A percentile compares a stretch with the other conserved stretches of the same genome.
These are phyloP conservation scores for Anthopleura sola DNA, from an alignment of 64 coral and sea anemone species.

Conservation along the genomic window DNA sequence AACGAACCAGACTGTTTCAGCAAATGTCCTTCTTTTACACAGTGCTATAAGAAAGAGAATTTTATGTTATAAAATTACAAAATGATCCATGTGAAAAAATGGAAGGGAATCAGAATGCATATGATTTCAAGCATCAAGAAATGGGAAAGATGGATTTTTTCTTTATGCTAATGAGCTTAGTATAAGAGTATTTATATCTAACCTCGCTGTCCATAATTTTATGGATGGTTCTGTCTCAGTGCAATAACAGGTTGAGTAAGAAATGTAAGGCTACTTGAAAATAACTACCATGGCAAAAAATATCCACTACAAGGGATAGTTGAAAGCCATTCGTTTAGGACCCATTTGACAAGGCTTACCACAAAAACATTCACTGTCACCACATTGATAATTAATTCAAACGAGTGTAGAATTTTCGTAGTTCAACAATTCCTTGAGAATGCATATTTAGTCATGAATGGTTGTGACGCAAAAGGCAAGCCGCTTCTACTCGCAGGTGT, in stretches of 20 bases:
- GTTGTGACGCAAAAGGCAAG: background rate
- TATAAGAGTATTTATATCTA: background rate
- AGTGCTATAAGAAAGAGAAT: slow-evolving; percentile 43
- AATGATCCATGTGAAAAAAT: background rate
- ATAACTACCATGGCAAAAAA: too few species aligned
- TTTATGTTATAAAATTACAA: background rate
- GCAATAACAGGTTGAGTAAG: background rate
- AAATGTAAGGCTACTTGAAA: background rate
- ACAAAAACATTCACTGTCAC: background rate
- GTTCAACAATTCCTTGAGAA: background rate
- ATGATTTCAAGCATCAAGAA: background rate
- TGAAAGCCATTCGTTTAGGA: background rate
- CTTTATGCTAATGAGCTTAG: background rate
- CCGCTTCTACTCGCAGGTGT: slow-evolving; percentile 5
- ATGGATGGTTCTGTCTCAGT: background rate
- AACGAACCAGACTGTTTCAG: slow-evolving; percentile 86
- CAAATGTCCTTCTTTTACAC: slow-evolving; percentile 85
- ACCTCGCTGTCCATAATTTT: slow-evolving; percentile 3
- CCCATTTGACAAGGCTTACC: background rate
- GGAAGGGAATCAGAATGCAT: background rate
- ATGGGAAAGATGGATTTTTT: background rate
- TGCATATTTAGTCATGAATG: background rate
- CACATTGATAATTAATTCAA: slow-evolving; percentile 5
- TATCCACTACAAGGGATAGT: background rate
- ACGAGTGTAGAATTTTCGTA: background rate